phyloP scores from a whole-genome alignment of 2,888 invertebrate genomes.

The Drosophila incognita region DNA sequence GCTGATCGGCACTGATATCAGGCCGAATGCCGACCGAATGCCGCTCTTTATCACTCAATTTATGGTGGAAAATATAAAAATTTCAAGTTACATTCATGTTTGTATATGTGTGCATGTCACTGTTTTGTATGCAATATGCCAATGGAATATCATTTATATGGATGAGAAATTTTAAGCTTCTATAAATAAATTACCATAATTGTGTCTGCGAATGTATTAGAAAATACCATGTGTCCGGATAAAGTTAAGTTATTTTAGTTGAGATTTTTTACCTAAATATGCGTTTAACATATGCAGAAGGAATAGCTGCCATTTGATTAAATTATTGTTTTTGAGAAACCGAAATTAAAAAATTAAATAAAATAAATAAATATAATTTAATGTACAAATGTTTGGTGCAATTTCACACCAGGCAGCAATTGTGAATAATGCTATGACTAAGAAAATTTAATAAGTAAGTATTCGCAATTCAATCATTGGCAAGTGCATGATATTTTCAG shows the following conservation, averaged over 20 bases:
- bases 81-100: not conserved
- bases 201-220: not conserved
- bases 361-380: not conserved
- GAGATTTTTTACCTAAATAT: not conserved
- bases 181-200: not conserved
- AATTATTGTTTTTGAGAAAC: not conserved
- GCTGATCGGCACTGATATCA: slow-evolving; percentile 4
- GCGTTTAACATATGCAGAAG: not conserved
- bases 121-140: not conserved
- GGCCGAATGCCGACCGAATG: not conserved
- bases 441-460: too few species aligned
- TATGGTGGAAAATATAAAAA: not conserved
- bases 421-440: too few species aligned
- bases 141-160: not conserved
- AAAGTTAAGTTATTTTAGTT: not conserved
- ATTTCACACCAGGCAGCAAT: too few species aligned
- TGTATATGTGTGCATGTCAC: not conserved
- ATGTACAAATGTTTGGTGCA: not conserved
- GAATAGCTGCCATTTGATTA: not conserved
- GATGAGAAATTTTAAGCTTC: not conserved
- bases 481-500: too few species aligned
- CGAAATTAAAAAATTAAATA: not conserved
- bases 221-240: not conserved
- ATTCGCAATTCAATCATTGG: too few species aligned
- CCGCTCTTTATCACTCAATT: slow-evolving; percentile 4